Evolutionary conservation across 2,888 invertebrate species (phyloP).

Genomic region (Ormyrus thymus): DNA sequence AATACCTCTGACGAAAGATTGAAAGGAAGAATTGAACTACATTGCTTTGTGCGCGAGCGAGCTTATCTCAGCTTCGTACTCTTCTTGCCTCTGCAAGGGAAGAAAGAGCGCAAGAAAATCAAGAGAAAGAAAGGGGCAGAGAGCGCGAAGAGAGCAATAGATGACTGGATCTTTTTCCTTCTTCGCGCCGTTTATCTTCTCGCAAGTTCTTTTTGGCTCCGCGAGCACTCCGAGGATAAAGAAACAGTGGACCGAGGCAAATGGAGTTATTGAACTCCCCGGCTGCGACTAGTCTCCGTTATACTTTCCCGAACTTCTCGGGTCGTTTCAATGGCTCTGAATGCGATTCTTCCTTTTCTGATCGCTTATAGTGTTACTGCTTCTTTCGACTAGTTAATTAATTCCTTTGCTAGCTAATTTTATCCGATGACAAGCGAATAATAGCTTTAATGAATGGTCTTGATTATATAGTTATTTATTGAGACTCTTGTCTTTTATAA

Average conservation of each 20-base stretch:
- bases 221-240: slow-evolving; percentile 4
- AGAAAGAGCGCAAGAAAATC: background rate
- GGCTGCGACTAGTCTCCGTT: background rate
- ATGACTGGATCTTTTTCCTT: slow-evolving; percentile 37
- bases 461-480: too few species aligned
- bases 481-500: too few species aligned
- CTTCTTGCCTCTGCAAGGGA: background rate
- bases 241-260: slow-evolving; percentile 41
- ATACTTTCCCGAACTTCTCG: background rate
- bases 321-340: background rate
- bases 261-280: slow-evolving; percentile 45
- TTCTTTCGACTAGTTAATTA: background rate
- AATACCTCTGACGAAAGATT: slow-evolving; percentile 32
- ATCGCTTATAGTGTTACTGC: background rate
- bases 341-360: background rate
- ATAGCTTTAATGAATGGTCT: too few species aligned
- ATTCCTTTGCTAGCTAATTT: too few species aligned
- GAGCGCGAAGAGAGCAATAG: background rate
- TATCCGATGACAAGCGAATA: too few species aligned
- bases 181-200: slow-evolving; percentile 19
- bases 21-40: slow-evolving; percentile 29
- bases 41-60: slow-evolving; percentile 3
- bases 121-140: slow-evolving; percentile 5
- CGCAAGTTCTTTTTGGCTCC: slow-evolving; percentile 16
- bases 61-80: slow-evolving; percentile 31